phyloP scores from a whole-genome alignment of 1,140 invertebrate genomes.

The Listronotus bonariensis region DNA sequence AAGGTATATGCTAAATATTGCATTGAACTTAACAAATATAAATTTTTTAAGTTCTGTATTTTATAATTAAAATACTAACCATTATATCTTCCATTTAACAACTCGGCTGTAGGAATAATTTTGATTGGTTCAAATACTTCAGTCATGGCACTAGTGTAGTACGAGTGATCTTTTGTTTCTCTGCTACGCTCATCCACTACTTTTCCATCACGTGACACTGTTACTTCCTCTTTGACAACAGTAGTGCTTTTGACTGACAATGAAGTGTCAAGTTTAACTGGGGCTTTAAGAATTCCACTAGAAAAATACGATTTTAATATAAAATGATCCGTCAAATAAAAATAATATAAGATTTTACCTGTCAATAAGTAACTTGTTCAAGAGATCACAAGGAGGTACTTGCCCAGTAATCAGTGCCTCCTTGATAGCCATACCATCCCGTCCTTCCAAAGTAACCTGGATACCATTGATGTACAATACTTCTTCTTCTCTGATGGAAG shows the following conservation, averaged over 20 bases:
- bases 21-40: no score
- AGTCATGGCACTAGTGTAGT: conserved; percentile 69
- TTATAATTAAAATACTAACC: conserved; percentile 39
- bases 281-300: conserved; percentile 66
- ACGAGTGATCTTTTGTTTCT: conserved; percentile 76
- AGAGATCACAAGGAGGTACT: conserved; percentile 72
- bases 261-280: conserved; percentile 73
- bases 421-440: conserved; percentile 72
- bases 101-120: conserved; percentile 57
- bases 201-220: conserved; percentile 69
- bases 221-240: conserved; percentile 74
- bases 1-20: no score
- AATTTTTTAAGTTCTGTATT: no score
- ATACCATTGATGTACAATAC: conserved; percentile 76
- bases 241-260: conserved; percentile 74
- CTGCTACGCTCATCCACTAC: conserved; percentile 73
- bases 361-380: conserved; percentile 72
- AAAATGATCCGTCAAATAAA: not conserved
- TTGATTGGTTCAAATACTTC: conserved; percentile 72
- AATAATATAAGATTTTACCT: conserved; percentile 53
- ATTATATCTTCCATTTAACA: conserved; percentile 44
- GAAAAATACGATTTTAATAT: not conserved
- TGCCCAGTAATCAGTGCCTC: conserved; percentile 72
- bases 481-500: conserved; percentile 73
- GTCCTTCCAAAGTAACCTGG: conserved; percentile 70